Evolutionary conservation across 2,797 vertebrate species (phyloP).

Genomic region (Loris lydekkerianus): DNA sequence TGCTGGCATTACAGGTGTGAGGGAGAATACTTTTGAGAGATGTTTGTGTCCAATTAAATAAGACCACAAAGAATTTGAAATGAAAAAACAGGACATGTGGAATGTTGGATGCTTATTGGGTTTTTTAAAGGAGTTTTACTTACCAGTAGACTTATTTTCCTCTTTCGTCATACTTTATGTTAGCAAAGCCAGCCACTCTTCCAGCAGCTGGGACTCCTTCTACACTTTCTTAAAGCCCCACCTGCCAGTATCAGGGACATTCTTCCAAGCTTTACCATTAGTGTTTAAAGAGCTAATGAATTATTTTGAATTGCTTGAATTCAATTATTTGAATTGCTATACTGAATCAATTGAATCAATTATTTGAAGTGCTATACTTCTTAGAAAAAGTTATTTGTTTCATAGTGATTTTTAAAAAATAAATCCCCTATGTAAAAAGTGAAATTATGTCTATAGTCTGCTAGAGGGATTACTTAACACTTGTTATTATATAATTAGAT

Average conservation of each 20-base stretch:
- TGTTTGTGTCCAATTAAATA: neutral
- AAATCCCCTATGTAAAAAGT: neutral
- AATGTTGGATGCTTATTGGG: neutral
- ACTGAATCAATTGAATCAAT: too few relatives aligned
- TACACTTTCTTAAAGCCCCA: fast-evolving
- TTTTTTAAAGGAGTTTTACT: neutral
- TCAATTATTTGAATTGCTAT: too few relatives aligned
- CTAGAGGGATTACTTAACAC: neutral
- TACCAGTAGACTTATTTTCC: neutral
- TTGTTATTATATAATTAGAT: neutral
- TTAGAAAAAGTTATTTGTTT: slow-evolving; percentile 26
- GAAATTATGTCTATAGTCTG: neutral
- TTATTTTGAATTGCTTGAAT: neutral
- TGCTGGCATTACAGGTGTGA: too few relatives aligned
- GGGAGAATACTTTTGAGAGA: neutral
- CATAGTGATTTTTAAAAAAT: neutral
- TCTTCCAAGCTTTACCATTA: neutral
- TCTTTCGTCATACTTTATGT: neutral
- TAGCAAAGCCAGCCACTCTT: neutral
- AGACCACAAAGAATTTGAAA: slow-evolving; percentile 21
- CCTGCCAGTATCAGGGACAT: neutral
- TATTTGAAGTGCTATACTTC: neutral
- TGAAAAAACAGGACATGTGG: neutral
- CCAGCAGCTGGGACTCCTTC: too few relatives aligned
- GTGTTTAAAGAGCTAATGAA: neutral